Base-by-base conservation (phyloP, 2,113 vertebrate genomes). In the Bombycilla garrulus region DNA sequence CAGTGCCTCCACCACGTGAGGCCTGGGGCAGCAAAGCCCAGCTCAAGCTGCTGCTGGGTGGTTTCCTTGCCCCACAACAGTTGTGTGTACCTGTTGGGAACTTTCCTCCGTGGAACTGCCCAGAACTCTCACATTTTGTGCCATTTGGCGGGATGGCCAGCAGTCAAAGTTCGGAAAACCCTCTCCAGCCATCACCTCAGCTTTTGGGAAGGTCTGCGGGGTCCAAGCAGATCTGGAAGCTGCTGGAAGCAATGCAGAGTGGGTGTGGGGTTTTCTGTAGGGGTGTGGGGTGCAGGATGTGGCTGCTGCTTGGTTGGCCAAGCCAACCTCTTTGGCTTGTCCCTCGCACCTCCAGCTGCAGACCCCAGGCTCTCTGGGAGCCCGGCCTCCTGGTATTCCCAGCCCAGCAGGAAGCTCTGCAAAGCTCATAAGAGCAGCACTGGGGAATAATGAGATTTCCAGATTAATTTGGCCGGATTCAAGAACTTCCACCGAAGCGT, bases 321-420 rank as follows among this genome's bases (percentile, higher is more conserved):
- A 18, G 18, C 6, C 60, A 76, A 38, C 9, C 42, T 76, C 47
- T 76, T 71, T 26, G 73, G 24, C 58, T 48, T 53, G 54, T 8
- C 36, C 70, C 35, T 92, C 1, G 0, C 40, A 33, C 17, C 61
- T 87, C 57, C 85, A 88, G 64, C 81, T 86, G 91, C 72, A 83
- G 71, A 47, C 31, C 48, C 81, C 1, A 1, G 25, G 53, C 0
- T 0, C 85, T 66, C 71, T 95, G 92, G 65, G 77, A 94, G 51
- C 66, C 73, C 1, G 0, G 40, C 72, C 5, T 5, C 6, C 4
- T 64, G 88, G 48, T 91, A 91, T 95, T 96, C 95, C 87, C 93
- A 95, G 93, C 96, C 91, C 36, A 0, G 72, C 97, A 96, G 96
- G 97, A 97, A 97, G 88, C 83, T 94, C 97, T 97, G 96, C 87